Evolutionary conservation across 1,140 invertebrate species (phyloP).

Genomic region (Condylostylus longicornis): DNA sequence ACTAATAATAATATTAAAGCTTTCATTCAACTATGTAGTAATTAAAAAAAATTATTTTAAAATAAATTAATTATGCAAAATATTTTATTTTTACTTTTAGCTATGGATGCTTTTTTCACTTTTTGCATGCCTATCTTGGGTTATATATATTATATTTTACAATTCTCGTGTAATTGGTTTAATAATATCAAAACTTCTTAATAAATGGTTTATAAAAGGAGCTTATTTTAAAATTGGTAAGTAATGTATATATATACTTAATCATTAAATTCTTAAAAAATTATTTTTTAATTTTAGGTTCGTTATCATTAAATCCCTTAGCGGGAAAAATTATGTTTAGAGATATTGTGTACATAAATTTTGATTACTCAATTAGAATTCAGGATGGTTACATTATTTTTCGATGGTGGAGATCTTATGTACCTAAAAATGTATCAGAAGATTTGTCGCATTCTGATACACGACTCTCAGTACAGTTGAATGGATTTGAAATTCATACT

Average conservation of each 20-base stretch:
- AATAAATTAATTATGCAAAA: neutral
- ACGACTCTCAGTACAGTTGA: constrained; percentile 80
- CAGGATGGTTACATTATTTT: constrained; percentile 97
- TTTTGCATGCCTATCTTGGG: constrained; percentile 61
- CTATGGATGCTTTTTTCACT: constrained; percentile 55
- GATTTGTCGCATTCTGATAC: constrained; percentile 93
- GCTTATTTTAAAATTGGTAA: constrained; percentile 84
- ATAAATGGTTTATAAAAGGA: constrained; percentile 69
- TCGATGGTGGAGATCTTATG: constrained; percentile 90
- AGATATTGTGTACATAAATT: constrained; percentile 85
- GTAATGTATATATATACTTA: constrained; percentile 17
- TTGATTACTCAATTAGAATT: constrained; percentile 83
- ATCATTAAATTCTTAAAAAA: constrained; percentile 9
- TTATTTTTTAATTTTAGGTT: constrained; percentile 43
- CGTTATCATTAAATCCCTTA: constrained; percentile 83
- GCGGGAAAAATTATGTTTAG: constrained; percentile 98
- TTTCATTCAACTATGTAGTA: too few relatives aligned
- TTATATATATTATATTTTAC: constrained; percentile 89
- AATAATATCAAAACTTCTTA: constrained; percentile 76
- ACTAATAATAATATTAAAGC: too few relatives aligned
- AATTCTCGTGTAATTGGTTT: constrained; percentile 84
- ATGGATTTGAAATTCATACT: constrained; percentile 91
- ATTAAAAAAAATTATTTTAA: neutral
- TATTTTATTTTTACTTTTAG: constrained; percentile 10
- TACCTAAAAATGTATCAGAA: constrained; percentile 88